phyloP scores from a whole-genome alignment of 1,140 invertebrate species.

The Alviniconcha marisindica region DNA sequence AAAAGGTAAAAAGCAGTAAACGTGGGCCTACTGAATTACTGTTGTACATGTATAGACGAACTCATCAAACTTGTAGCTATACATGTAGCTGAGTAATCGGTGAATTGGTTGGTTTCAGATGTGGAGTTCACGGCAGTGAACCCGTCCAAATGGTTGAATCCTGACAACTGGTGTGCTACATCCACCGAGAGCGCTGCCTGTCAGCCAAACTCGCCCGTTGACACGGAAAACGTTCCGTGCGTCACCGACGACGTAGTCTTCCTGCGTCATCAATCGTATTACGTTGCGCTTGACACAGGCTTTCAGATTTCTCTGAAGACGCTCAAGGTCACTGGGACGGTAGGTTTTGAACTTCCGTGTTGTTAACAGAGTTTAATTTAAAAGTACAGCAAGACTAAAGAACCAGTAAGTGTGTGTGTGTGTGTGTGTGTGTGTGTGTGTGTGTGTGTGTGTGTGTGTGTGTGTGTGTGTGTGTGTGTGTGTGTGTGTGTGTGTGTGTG shows the following conservation, averaged over 20 bases:
- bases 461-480: background rate
- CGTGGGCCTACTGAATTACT: too few species aligned
- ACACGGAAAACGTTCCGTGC: constrained; percentile 67
- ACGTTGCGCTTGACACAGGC: constrained; percentile 56
- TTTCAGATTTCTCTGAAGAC: constrained; percentile 57
- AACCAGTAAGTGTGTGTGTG: background rate
- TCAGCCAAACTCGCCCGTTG: constrained; percentile 45
- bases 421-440: constrained; percentile 18
- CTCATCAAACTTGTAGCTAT: too few species aligned
- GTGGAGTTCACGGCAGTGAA: constrained; percentile 60
- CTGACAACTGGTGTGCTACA: constrained; percentile 65
- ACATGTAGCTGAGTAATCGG: too few species aligned
- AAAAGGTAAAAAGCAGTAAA: too few species aligned
- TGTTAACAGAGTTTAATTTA: background rate
- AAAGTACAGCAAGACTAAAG: too few species aligned
- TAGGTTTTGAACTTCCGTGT: constrained; percentile 42
- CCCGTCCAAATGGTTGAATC: constrained; percentile 63
- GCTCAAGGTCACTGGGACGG: constrained; percentile 64
- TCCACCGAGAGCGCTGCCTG: constrained; percentile 54
- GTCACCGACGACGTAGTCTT: constrained; percentile 64
- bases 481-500: too few species aligned
- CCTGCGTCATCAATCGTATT: constrained; percentile 61
- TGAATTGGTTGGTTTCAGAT: constrained; percentile 48
- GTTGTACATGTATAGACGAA: too few species aligned
- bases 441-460: background rate